phyloP scores from a whole-genome alignment of 92 coral and sea anemone species.

The Montipora capitata region DNA sequence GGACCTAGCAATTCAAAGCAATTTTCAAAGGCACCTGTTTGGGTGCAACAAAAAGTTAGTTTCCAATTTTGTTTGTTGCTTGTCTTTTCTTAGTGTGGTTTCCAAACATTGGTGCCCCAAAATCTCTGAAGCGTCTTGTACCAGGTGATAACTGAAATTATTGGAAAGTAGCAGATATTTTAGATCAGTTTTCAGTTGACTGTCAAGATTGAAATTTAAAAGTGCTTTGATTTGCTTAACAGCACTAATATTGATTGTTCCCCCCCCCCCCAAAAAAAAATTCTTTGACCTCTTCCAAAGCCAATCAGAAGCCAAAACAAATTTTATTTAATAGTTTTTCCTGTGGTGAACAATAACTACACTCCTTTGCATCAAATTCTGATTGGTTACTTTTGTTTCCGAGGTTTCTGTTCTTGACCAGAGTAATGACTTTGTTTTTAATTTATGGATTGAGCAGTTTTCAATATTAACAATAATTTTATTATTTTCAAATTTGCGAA shows the following conservation, averaged over 20 bases:
- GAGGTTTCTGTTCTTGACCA: no score
- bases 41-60: neutral
- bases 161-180: neutral
- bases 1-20: no score
- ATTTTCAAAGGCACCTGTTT: no score
- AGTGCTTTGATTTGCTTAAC: neutral
- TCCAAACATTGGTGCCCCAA: neutral
- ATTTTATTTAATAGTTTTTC: neutral
- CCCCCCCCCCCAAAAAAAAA: neutral
- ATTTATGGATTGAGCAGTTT: neutral
- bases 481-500: no score
- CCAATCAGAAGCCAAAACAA: no score
- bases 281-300: neutral
- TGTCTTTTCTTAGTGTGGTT: neutral
- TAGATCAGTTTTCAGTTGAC: neutral
- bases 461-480: no score
- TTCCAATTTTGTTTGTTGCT: neutral
- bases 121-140: neutral
- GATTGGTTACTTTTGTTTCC: no score
- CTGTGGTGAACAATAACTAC: neutral
- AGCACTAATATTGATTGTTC: neutral
- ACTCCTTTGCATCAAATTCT: no score
- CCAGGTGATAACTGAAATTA: neutral
- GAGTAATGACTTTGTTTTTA: neutral
- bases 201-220: neutral